Base-by-base conservation (phyloP, 2,113 vertebrate species). In the Mormyrus iriodes region DNA sequence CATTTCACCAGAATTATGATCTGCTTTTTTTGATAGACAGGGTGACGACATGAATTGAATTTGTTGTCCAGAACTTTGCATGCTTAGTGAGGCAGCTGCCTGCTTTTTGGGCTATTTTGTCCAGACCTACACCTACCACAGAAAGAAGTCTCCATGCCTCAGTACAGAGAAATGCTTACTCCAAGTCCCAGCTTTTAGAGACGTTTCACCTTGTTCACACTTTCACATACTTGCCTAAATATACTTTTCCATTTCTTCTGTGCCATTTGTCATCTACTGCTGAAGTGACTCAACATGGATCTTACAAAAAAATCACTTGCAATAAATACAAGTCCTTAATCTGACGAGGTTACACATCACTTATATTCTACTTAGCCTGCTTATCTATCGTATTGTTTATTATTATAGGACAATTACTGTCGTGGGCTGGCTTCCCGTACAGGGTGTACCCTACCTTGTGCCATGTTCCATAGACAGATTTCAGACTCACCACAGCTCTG, bases 1-100 rank as follows among this genome's bases (percentile, higher is more conserved):
- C 79, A 86, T 53, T 39, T 89, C 46, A 86, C 84, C 24, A 76
- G 84, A 89, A 65, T 53, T 69, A 76, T 3, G 31, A 76, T 55
- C 49, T 44, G 24, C 53, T 48, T 83, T 42, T 46, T 31, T 46
- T 31, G 88, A 44, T 24, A n/a, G 88, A 51, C 21, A 39, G 88
- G 49, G 15, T 15, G 49, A n/a, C n/a, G 13, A 27, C 76, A 31
- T 89, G 51, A 83, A 85, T 49, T 27, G 42, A 49, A 69, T 89
- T 49, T 35, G 84, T 13, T 31, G 5, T 35, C 3, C n/a, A 21
- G 27, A 89, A 84, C 24, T 24, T 15, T 44, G 83, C 44, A 51
- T 76, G 58, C 61, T 39, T 39, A 19, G 27, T 53, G 85, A 42
- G 42, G 39, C 2, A 15, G 39, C 35, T 46, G 7, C 42, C n/a